These are phyloP conservation scores for Aphelenchoides bicaudatus DNA, from an alignment of 2,888 invertebrate species.

Conservation along the genomic window DNA sequence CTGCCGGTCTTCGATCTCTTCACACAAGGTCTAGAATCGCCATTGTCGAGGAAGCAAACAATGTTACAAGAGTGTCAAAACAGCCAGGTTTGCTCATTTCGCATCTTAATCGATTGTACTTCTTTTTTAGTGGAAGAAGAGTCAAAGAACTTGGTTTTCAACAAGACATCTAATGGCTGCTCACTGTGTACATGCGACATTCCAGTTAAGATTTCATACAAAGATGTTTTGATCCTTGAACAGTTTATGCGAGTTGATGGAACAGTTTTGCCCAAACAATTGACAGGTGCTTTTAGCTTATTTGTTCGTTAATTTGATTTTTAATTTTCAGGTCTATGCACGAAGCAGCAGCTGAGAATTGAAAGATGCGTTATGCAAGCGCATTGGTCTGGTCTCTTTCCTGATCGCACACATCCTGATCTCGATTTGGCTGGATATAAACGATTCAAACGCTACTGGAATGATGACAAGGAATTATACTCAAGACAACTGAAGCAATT, in stretches of 20 bases:
- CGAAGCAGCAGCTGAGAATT: conserved; percentile 50
- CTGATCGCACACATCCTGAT: conserved; percentile 62
- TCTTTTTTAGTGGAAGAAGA: conserved; percentile 34
- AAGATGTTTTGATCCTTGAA: conserved; percentile 61
- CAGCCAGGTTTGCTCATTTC: too few species aligned
- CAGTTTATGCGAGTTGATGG: conserved; percentile 62
- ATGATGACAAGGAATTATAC: conserved; percentile 56
- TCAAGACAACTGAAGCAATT: conserved; percentile 43
- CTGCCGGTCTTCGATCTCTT: too few species aligned
- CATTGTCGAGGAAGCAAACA: too few species aligned
- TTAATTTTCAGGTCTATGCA: conserved; percentile 39
- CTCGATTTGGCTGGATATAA: conserved; percentile 57
- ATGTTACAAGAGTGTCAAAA: too few species aligned
- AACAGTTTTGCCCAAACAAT: conserved; percentile 56
- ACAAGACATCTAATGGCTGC: conserved; percentile 31
- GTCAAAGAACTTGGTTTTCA: conserved; percentile 10
- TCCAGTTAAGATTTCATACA: conserved; percentile 48
- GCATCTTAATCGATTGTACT: too few species aligned
- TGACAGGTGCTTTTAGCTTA: conserved; percentile 46
- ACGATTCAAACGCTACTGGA: conserved; percentile 56
- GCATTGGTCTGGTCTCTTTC: conserved; percentile 58
- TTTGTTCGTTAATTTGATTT: conserved; percentile 21
- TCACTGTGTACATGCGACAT: conserved; percentile 51
- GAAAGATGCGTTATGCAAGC: conserved; percentile 60
- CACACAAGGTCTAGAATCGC: too few species aligned